Evolutionary conservation across 2,113 vertebrate species (phyloP).

Genomic region (Aphelocoma coerulescens): DNA sequence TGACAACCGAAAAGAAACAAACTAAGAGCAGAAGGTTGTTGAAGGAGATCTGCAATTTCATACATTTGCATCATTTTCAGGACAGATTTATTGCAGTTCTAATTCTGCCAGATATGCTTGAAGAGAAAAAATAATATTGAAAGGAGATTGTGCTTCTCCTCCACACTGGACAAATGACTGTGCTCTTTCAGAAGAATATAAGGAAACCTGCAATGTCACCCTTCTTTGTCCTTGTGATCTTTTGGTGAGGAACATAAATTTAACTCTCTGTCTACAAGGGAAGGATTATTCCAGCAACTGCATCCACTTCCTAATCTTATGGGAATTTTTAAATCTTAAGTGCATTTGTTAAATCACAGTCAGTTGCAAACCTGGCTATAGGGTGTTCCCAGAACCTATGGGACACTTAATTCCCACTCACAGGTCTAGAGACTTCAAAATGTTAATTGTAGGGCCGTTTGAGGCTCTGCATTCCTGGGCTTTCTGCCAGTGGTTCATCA

Average conservation of each 20-base stretch:
- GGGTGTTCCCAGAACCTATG: background rate
- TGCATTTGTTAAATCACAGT: background rate
- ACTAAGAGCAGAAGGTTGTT: background rate
- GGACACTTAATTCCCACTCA: background rate
- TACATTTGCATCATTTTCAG: background rate
- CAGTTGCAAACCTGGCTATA: background rate
- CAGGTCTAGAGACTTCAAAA: background rate
- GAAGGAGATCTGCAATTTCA: background rate
- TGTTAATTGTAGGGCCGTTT: background rate
- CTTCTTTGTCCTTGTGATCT: background rate
- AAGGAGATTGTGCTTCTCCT: background rate
- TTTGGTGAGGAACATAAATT: background rate
- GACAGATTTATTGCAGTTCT: conserved; percentile 1
- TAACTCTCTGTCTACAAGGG: background rate
- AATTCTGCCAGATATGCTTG: background rate
- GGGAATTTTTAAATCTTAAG: background rate
- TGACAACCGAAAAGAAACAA: background rate
- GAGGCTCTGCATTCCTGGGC: background rate
- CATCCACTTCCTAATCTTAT: background rate
- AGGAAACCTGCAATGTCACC: background rate
- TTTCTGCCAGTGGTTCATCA: background rate
- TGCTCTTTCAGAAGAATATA: background rate
- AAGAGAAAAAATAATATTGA: background rate
- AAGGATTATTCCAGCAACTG: background rate
- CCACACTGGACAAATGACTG: background rate